Evolutionary conservation across 2,113 vertebrate genomes (phyloP), one percentile per base, ranked within the genome.

Genomic region (Parus major): DNA sequence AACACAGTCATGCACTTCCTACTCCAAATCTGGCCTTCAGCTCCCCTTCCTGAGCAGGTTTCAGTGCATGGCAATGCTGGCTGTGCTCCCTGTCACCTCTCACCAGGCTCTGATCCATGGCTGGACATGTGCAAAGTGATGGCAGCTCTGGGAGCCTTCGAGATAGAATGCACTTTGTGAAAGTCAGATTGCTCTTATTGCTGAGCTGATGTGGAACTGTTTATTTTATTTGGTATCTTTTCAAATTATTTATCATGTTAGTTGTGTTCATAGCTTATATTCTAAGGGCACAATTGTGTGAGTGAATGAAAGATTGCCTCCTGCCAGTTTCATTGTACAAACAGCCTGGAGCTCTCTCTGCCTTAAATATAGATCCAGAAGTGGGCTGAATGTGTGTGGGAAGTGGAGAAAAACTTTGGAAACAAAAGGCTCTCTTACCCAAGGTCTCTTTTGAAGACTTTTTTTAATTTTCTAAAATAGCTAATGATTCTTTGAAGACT

Each of bases 291-390:
- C 36, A 65, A 53, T 81, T 94, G 61, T 86, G 72, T 46, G 70
- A 72, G 57, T 87, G 71, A 80, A 81, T 85, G 87, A 90, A 95
- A 92, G 70, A 87, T 61, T 93, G 59, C 75, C 61, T 93, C 39
- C 88, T n/a, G 33, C 70, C 92, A 92, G 39, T 56, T 86, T 70
- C 35, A 25, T 55, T 83, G 65, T 56, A 53, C 87, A 96, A 95
- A 95, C 50, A 91, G 83, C 82, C 93, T 46, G 66, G 25, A 90
- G 88, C 85, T 17, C 47, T 79, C 27, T 19, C 59, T 70, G 88
- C 46, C 85, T 96, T 76, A 93, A 94, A 90, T 91, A 87, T 36
- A 63, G 56, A 86, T 22, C 56, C 82, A 88, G 63, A 71, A 91
- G 11, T 52, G 52, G 55, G 65, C 23, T 89, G 80, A 63, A 86